Percentiles rank a stretch among this genome's conserved stretches.
phyloP scores from a whole-genome alignment of 1,140 invertebrate species.

The Nephotettix cincticeps region DNA sequence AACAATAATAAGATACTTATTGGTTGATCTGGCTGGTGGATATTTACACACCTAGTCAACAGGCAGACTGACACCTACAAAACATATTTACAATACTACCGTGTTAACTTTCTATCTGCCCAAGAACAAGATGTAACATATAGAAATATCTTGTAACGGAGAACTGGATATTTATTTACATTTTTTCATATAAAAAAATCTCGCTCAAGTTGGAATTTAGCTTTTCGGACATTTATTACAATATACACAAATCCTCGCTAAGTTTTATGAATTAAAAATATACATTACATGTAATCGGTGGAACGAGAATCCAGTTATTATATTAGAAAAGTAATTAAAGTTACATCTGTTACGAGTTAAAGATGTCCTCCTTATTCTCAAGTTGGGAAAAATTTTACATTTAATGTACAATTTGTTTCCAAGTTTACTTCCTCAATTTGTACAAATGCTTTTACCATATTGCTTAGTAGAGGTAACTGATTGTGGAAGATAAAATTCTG shows the following conservation, averaged over 20 bases:
- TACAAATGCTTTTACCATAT: no score
- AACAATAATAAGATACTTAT: background rate
- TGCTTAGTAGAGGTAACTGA: no score
- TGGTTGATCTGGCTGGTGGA: background rate
- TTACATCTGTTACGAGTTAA: background rate
- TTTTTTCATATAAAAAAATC: background rate
- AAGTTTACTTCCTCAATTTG: no score
- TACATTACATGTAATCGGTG: background rate
- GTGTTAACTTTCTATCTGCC: background rate
- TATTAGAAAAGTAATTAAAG: background rate
- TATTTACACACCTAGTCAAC: background rate
- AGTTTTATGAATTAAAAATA: background rate
- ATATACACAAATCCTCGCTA: background rate
- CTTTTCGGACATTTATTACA: background rate
- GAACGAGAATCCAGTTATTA: background rate
- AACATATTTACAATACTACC: background rate
- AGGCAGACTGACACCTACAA: slow-evolving; percentile 1
- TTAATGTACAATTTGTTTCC: no score
- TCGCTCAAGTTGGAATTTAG: background rate
- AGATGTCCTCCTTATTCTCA: background rate
- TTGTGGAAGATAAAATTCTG: no score
- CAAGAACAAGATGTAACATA: background rate
- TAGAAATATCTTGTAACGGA: background rate
- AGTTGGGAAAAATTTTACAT: no score
- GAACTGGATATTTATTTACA: background rate